A percentile compares a stretch with the other conserved stretches of the same genome.
These are phyloP conservation scores for Zaprionus obscuricornis DNA, from an alignment of 2,888 invertebrate species.

Conservation along the genomic window DNA sequence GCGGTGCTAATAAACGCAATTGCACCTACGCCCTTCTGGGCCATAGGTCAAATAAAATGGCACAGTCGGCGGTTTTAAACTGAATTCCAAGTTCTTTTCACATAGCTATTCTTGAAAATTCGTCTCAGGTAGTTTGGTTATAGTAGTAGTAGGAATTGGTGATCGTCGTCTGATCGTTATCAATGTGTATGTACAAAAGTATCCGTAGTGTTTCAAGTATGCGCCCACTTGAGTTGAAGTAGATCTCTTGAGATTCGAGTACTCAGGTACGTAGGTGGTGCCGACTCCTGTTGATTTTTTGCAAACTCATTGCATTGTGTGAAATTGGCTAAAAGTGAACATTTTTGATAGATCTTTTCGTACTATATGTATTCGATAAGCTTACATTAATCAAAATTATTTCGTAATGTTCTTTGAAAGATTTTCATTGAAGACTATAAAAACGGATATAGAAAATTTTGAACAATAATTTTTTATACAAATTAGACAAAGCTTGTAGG, in stretches of 20 bases:
- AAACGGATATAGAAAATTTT: no score
- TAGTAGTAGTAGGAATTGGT: no score
- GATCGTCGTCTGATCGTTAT: slow-evolving; percentile 55
- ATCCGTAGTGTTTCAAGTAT: slow-evolving; percentile 60
- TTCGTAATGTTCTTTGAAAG: no score
- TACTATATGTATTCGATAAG: no score
- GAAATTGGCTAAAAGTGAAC: no score
- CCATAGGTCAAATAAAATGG: slow-evolving; percentile 35
- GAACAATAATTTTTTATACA: no score
- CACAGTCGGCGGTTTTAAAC: slow-evolving; percentile 77
- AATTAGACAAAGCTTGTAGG: no score
- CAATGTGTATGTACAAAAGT: slow-evolving; percentile 42
- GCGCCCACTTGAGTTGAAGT: slow-evolving; percentile 75
- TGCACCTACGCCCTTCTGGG: slow-evolving; percentile 75
- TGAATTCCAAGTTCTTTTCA: slow-evolving; percentile 50
- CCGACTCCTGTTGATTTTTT: slow-evolving; percentile 43
- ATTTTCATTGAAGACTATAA: no score
- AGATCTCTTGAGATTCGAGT: slow-evolving; percentile 70
- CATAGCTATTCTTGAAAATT: slow-evolving; percentile 44
- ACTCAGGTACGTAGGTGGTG: slow-evolving; percentile 63
- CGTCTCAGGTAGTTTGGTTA: slow-evolving; percentile 52
- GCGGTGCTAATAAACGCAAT: slow-evolving; percentile 81
- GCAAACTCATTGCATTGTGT: slow-evolving; percentile 47
- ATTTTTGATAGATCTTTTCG: no score
- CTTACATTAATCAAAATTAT: no score